These are phyloP conservation scores for Cyrtorhinus lividipennis DNA, from an alignment of 1,140 invertebrate genomes.

Conservation along the genomic window DNA sequence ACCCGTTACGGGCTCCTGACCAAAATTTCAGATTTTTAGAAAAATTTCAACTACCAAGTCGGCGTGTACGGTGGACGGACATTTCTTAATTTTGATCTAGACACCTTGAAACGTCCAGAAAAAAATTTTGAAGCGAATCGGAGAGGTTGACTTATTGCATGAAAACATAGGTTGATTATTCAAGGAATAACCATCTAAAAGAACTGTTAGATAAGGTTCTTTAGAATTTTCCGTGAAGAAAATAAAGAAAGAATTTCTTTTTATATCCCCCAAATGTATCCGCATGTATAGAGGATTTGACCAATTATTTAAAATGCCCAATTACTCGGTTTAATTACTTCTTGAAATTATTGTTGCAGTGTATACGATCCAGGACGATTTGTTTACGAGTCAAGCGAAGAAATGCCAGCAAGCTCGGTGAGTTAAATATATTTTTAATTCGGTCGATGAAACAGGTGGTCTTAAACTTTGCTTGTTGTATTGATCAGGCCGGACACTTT, in stretches of 20 bases:
- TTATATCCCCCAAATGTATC: background rate
- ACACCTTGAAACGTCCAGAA: too few species aligned
- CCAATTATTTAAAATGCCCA: background rate
- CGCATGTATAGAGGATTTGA: background rate
- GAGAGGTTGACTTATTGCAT: too few species aligned
- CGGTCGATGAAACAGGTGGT: too few species aligned
- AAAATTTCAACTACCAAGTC: too few species aligned
- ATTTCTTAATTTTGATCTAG: too few species aligned
- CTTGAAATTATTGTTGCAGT: constrained; percentile 50
- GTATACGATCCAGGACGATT: constrained; percentile 85
- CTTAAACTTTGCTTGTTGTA: too few species aligned
- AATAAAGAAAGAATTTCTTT: background rate
- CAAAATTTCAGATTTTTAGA: too few species aligned
- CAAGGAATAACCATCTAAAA: background rate
- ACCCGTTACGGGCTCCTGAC: too few species aligned
- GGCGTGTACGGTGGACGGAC: too few species aligned
- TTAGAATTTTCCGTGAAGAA: background rate
- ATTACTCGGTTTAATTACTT: constrained; percentile 1
- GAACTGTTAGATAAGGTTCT: background rate
- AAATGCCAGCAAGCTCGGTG: constrained; percentile 69
- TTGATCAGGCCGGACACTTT: background rate
- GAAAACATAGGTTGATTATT: background rate
- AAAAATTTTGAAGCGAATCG: too few species aligned
- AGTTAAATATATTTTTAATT: constrained; percentile 36
- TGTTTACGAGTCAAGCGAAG: constrained; percentile 78